Percentiles rank a stretch among this genome's conserved stretches.
phyloP scores from a whole-genome alignment of 2,113 vertebrate species.

The Gavialis gangeticus region DNA sequence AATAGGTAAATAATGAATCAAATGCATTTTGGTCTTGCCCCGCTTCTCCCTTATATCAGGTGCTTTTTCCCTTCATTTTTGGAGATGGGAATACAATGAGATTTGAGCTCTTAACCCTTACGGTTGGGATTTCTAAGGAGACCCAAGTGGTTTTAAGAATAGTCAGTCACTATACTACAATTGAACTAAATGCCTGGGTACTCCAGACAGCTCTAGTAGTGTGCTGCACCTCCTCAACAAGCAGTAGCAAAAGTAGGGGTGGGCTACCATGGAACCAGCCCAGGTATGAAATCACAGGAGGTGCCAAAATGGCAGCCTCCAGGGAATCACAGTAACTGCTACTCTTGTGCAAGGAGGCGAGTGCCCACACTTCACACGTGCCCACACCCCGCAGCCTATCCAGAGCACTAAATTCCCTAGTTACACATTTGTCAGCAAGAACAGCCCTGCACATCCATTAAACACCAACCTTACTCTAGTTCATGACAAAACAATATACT shows the following conservation, averaged over 20 bases:
- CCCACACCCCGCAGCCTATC: too few relatives aligned
- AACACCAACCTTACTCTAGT: neutral
- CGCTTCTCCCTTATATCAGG: fast-evolving
- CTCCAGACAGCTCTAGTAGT: neutral
- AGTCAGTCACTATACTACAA: fast-evolving
- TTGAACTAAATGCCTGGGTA: neutral
- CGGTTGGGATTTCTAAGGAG: neutral
- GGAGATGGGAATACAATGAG: fast-evolving
- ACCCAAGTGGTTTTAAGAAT: neutral
- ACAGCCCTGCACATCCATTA: neutral
- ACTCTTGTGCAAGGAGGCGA: too few relatives aligned
- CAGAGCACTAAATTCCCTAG: too few relatives aligned
- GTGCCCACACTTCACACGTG: too few relatives aligned
- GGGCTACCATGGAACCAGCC: too few relatives aligned
- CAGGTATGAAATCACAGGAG: too few relatives aligned
- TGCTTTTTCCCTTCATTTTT: neutral
- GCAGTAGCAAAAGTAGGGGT: too few relatives aligned
- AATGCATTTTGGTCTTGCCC: neutral
- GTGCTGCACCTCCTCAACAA: fast-evolving
- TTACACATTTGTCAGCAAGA: too few relatives aligned
- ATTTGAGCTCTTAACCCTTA: neutral
- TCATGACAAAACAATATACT: neutral
- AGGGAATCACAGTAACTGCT: too few relatives aligned
- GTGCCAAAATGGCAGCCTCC: too few relatives aligned
- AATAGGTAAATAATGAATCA: neutral